Percentiles rank a stretch among this genome's conserved stretches.
phyloP scores from a whole-genome alignment of 2,888 invertebrate genomes.

The Colostygia pectinataria region DNA sequence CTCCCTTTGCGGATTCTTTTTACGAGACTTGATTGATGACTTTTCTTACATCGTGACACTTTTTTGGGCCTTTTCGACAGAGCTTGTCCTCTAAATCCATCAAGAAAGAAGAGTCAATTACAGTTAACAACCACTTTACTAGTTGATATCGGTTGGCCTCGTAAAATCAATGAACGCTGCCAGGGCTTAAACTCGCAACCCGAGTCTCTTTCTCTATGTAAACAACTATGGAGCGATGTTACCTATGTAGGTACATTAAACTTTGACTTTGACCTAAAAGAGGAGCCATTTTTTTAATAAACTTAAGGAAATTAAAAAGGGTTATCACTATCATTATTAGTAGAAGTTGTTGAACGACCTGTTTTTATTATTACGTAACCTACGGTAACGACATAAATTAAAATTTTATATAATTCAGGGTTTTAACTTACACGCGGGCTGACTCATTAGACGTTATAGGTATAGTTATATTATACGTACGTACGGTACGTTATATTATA shows the following conservation, averaged over 20 bases:
- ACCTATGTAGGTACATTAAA: not conserved
- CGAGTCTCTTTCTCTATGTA: constrained; percentile 5
- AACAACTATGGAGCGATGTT: constrained; percentile 11
- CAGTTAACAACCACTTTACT: constrained; percentile 46
- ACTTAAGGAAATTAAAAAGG: not conserved
- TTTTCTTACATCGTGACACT: constrained; percentile 64
- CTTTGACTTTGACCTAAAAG: constrained; percentile 8
- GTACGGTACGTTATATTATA: no score
- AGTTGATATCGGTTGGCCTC: constrained; percentile 20
- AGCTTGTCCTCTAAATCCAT: constrained; percentile 53
- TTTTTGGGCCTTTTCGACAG: constrained; percentile 50
- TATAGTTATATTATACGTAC: no score
- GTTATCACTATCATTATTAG: no score
- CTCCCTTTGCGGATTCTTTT: constrained; percentile 57
- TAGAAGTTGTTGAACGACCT: not conserved
- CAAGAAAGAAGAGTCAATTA: constrained; percentile 54
- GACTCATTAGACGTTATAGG: no score
- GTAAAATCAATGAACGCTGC: constrained; percentile 18
- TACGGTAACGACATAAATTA: no score
- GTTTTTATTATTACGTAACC: not conserved
- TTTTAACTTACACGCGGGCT: no score
- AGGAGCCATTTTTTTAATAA: not conserved
- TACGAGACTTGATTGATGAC: constrained; percentile 70
- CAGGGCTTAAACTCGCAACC: constrained; percentile 18
- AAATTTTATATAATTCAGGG: no score